These are phyloP conservation scores for Anas bernieri DNA, from an alignment of 2,797 vertebrate species.

Conservation along the genomic window DNA sequence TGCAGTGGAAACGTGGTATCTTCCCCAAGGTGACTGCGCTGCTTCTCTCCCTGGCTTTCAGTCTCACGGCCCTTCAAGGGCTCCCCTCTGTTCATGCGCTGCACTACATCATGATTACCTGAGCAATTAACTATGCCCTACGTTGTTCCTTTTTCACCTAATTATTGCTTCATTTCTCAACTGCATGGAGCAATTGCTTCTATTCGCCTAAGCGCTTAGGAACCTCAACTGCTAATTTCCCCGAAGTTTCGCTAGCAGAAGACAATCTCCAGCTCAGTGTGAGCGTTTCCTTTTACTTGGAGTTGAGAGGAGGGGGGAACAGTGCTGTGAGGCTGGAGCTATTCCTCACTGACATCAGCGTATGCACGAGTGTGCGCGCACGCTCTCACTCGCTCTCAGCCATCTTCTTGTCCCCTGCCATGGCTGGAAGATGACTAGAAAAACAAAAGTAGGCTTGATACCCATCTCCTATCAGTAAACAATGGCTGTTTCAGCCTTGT, in stretches of 20 bases:
- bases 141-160: neutral
- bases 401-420: neutral
- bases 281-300: neutral
- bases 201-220: neutral
- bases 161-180: neutral
- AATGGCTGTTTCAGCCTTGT: neutral
- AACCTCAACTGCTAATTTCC: neutral
- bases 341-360: accelerated
- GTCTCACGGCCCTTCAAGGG: neutral
- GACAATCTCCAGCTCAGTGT: neutral
- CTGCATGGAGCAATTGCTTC: neutral
- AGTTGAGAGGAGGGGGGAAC: neutral
- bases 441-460: neutral
- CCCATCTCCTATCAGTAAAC: neutral
- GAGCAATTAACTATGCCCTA: neutral
- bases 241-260: neutral
- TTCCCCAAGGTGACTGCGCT: neutral
- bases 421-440: neutral
- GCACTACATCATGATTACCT: neutral
- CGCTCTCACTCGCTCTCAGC: accelerated
- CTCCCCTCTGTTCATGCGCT: neutral
- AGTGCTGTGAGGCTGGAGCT: neutral
- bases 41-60: neutral
- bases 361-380: accelerated
- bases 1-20: neutral